A percentile compares a stretch with the other conserved stretches of the same genome.
phyloP scores from a whole-genome alignment of 2,888 invertebrate genomes.

The Meandrusa payeni region DNA sequence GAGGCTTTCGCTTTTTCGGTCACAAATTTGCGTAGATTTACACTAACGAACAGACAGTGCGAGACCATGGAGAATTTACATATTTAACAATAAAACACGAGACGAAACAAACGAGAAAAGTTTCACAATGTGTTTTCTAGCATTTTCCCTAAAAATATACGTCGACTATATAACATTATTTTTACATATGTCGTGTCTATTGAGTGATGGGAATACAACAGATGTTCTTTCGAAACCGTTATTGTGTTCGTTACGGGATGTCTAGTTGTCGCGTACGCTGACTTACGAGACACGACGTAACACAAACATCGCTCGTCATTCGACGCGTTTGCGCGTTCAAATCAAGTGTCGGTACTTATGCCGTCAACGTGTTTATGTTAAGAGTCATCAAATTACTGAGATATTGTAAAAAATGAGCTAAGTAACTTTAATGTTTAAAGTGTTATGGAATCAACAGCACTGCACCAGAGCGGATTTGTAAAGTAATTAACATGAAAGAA shows the following conservation, averaged over 20 bases:
- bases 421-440: too few relatives aligned
- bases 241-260: conserved; percentile 44
- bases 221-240: conserved; percentile 53
- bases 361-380: not conserved
- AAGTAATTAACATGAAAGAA: not conserved
- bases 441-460: too few relatives aligned
- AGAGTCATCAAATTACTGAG: too few relatives aligned
- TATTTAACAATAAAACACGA: not conserved
- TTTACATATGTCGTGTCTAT: not conserved
- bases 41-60: not conserved
- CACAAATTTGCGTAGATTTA: not conserved
- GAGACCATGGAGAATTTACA: not conserved
- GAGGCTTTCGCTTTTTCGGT: not conserved
- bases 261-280: conserved; percentile 18
- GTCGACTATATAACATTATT: not conserved
- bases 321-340: conserved; percentile 7
- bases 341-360: not conserved
- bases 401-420: too few relatives aligned
- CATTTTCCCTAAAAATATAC: not conserved
- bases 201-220: conserved; percentile 44
- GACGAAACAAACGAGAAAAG: too few relatives aligned
- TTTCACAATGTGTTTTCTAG: not conserved
- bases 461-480: too few relatives aligned
- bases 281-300: conserved; percentile 2
- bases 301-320: conserved; percentile 17